A percentile compares a stretch with the other conserved stretches of the same genome.
Conservation (phyloP, 35 echinoderm and acorn worm species). For the Ophioderma brevispina region DNA sequence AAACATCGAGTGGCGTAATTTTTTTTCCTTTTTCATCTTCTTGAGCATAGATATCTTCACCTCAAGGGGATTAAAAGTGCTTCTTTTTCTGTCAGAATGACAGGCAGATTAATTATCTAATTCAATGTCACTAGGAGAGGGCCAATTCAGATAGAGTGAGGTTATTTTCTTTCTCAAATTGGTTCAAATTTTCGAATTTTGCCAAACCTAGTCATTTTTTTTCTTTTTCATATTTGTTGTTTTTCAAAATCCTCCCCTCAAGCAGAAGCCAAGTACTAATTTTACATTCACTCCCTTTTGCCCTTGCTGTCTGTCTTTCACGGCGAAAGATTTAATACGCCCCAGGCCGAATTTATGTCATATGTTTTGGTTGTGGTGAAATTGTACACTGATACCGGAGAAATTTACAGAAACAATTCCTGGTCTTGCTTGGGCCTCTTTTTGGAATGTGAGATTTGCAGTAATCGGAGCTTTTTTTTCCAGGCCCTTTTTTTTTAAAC, state of each 20-base stretch:
- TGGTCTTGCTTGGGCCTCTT: neutral
- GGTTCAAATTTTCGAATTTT: neutral
- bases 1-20: neutral
- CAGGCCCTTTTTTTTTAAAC: neutral
- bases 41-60: neutral
- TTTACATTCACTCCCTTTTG: neutral
- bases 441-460: neutral
- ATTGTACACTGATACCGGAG: neutral
- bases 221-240: slow-evolving; percentile 1
- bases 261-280: slow-evolving; percentile 2
- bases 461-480: neutral
- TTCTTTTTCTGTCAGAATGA: neutral
- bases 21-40: neutral
- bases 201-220: neutral
- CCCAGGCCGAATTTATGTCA: slow-evolving; percentile 11
- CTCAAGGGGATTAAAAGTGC: neutral
- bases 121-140: too few species aligned
- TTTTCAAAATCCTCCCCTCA: neutral
- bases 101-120: too few species aligned
- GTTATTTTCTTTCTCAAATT: too few species aligned
- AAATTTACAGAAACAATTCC: slow-evolving; percentile 11
- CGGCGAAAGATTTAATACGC: slow-evolving; percentile 9
- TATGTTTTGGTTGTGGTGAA: neutral
- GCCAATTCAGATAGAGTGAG: too few species aligned
- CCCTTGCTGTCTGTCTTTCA: neutral